A percentile compares a stretch with the other conserved stretches of the same genome.
Evolutionary conservation across 2,113 vertebrate species (phyloP).

Genomic region (Zosterops japonicus): DNA sequence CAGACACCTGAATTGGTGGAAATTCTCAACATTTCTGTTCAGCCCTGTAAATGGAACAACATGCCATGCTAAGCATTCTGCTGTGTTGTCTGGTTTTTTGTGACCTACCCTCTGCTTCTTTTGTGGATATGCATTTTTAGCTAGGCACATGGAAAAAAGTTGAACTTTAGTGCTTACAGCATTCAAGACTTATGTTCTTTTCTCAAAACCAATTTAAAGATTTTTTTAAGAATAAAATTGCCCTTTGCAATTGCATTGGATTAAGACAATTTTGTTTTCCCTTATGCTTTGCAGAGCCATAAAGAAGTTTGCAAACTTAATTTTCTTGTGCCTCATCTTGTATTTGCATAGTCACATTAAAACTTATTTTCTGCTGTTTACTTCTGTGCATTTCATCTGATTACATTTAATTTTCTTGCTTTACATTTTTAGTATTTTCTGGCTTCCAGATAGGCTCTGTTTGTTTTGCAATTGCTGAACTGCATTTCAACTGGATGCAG

Average conservation of each 20-base stretch:
- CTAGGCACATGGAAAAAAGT: background rate
- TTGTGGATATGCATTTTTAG: background rate
- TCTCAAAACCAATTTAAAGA: background rate
- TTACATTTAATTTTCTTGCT: background rate
- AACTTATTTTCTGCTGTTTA: background rate
- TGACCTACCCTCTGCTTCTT: background rate
- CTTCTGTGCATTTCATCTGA: background rate
- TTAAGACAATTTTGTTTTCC: background rate
- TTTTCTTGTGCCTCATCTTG: background rate
- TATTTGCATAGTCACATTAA: background rate
- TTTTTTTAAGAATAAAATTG: background rate
- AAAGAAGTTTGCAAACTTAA: background rate
- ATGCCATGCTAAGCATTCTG: background rate
- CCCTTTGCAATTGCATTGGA: background rate
- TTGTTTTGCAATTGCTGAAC: background rate
- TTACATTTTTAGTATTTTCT: background rate
- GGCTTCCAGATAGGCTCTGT: background rate
- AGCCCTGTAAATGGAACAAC: background rate
- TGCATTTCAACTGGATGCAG: background rate
- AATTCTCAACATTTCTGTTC: background rate
- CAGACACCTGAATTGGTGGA: background rate
- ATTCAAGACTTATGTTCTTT: background rate
- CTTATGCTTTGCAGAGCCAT: background rate
- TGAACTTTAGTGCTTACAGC: background rate
- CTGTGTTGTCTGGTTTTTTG: background rate